Evolutionary conservation across 1,140 invertebrate genomes (phyloP).

Genomic region (Sinella curviseta): DNA sequence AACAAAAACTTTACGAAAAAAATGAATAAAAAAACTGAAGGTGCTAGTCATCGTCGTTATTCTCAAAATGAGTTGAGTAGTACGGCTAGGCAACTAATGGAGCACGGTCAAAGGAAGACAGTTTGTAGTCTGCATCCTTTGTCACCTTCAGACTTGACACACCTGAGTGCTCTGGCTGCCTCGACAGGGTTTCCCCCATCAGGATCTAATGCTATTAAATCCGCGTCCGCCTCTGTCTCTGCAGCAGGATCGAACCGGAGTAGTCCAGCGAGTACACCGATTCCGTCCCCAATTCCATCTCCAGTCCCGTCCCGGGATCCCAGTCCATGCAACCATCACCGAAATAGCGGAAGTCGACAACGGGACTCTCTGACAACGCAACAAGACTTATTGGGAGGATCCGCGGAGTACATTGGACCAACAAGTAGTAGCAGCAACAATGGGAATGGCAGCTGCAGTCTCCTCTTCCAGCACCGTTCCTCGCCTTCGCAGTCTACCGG

Average conservation of each 20-base stretch:
- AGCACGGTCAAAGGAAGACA: conserved; percentile 51
- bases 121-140: conserved; percentile 53
- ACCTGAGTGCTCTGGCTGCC: conserved; percentile 46
- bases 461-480: neutral
- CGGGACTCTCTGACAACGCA: neutral
- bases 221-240: conserved; percentile 28
- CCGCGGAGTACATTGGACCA: neutral
- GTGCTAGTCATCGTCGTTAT: conserved; percentile 34
- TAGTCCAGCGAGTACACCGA: conserved; percentile 34
- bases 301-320: conserved; percentile 45
- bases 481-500: neutral
- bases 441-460: neutral
- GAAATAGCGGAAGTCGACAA: neutral
- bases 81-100: conserved; percentile 10
- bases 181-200: conserved; percentile 8
- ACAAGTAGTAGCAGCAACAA: neutral
- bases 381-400: neutral
- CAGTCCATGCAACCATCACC: conserved; percentile 40
- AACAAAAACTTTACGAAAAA: conserved; percentile 28
- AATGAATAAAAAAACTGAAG: neutral
- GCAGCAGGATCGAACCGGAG: conserved; percentile 36
- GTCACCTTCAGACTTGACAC: conserved; percentile 49
- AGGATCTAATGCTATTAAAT: conserved; percentile 18
- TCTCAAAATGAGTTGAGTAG: conserved; percentile 42
- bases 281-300: conserved; percentile 39